Evolutionary conservation across 2,797 vertebrate species (phyloP), one percentile per base, ranked within the genome.

Genomic region (Ctenosaura bakeri): DNA sequence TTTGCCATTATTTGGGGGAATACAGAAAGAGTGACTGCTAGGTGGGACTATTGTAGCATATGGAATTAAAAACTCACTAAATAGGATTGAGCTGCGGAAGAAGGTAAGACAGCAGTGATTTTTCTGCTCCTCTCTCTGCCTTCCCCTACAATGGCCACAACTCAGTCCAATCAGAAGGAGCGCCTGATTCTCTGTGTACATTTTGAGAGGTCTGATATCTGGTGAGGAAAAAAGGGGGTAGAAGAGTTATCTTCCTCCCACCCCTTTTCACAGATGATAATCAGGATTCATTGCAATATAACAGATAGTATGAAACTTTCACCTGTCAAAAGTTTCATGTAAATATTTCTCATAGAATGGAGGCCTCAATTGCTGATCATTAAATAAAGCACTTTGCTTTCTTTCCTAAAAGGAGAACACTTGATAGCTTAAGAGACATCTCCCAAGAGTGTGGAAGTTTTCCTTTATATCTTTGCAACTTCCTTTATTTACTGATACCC

Each of bases 331-430:
- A 0, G 0, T 59, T 87, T 18, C n/a, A 26, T 85, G 26, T 2
- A 42, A 20, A 90, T 26, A 52, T 83, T 89, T 66, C 7, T 66
- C 6, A 66, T 13, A 66, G 29, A 66, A 20, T 71, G 2, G 13
- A 78, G 32, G 1, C 20, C 6, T 83, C 3, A 54, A 54, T 6
- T 69, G 18, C 6, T 83, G 13, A 2, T 20, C 81, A 78, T 38
- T 88, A 76, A 14, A 69, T 64, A 91, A 78, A 88, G 84, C 24
- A 74, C n/a, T 29, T 20, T 22, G 24, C n/a, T 90, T 85, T 73
- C 69, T 85, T 90, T 92, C 83, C 4, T 2, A 80, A 85, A 91
- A 0, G 14, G 42, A 66, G 7, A 0, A 56, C 84, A 69, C 32
- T 87, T 83, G 50, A 71, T 35, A 84, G 13, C 76, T 13, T 66